Conservation (phyloP, 2,888 invertebrate genomes). For the Salticus scenicus region DNA sequence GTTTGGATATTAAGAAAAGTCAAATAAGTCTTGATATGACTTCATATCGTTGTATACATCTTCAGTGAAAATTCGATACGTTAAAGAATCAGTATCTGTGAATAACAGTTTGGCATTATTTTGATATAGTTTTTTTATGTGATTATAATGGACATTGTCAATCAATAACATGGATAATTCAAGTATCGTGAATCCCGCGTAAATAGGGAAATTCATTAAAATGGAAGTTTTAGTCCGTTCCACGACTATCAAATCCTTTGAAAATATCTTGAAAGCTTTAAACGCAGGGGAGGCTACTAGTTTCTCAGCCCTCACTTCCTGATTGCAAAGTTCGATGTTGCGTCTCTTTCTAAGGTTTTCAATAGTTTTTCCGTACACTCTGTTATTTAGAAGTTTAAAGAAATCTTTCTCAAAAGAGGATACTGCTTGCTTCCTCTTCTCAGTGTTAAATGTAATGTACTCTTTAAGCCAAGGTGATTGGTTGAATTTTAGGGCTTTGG, state of each 20-base stretch:
- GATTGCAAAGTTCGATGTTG: slow-evolving; percentile 71
- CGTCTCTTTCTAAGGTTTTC: slow-evolving; percentile 73
- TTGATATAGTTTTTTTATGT: slow-evolving; percentile 61
- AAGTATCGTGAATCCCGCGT: slow-evolving; percentile 72
- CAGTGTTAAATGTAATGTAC: slow-evolving; percentile 70
- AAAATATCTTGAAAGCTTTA: slow-evolving; percentile 22
- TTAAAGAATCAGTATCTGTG: too few relatives aligned
- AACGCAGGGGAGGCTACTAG: slow-evolving; percentile 51
- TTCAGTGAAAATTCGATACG: too few relatives aligned
- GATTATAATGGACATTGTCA: slow-evolving; percentile 72
- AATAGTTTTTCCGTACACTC: slow-evolving; percentile 75
- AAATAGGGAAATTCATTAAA: slow-evolving; percentile 45
- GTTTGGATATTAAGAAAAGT: neutral
- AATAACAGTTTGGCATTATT: neutral
- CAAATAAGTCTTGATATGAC: neutral
- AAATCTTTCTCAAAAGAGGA: slow-evolving; percentile 75
- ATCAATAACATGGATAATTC: slow-evolving; percentile 73
- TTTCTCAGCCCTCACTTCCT: slow-evolving; percentile 45
- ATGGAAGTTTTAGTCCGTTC: neutral
- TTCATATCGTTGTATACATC: too few relatives aligned
- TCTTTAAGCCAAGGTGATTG: slow-evolving; percentile 52
- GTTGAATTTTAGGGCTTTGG: slow-evolving; percentile 25
- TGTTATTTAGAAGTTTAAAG: slow-evolving; percentile 73
- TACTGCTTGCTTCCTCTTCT: slow-evolving; percentile 71
- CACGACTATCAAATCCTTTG: neutral